phyloP scores from a whole-genome alignment of 2,113 vertebrate species.

The Geothlypis trichas region DNA sequence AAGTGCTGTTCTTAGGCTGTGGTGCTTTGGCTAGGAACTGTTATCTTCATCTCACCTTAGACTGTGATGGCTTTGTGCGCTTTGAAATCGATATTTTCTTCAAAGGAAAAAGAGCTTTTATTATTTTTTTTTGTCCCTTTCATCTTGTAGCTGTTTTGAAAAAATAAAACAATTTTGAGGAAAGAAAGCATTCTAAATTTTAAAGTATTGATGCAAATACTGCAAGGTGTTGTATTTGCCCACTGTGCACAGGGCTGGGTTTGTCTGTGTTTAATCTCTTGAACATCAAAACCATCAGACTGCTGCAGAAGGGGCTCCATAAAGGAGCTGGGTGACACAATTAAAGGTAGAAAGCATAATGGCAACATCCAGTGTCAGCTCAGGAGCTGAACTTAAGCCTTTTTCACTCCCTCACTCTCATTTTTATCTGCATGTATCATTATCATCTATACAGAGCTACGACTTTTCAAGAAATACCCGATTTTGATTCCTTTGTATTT shows the following conservation, averaged over 20 bases:
- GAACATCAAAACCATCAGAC: background rate
- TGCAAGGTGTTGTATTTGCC: background rate
- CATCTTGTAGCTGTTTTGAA: background rate
- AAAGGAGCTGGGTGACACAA: background rate
- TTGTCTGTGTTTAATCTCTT: background rate
- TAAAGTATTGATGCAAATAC: background rate
- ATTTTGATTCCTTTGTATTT: background rate
- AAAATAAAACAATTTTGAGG: background rate
- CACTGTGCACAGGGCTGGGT: background rate
- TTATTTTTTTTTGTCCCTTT: background rate
- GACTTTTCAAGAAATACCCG: background rate
- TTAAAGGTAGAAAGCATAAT: background rate
- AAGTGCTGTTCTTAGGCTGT: background rate
- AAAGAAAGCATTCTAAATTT: background rate
- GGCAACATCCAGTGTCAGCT: background rate
- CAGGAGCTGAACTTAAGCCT: background rate
- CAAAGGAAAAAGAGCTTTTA: background rate
- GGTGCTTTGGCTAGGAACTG: background rate
- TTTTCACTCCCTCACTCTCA: background rate
- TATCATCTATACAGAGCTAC: background rate
- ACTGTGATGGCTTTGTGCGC: background rate
- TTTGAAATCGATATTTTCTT: background rate
- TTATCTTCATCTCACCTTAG: background rate
- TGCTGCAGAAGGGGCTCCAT: background rate
- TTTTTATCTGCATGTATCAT: background rate